A percentile compares a stretch with the other conserved stretches of the same genome.
Conservation (phyloP, 1,140 invertebrate genomes). For the Diploscapter pachys region DNA sequence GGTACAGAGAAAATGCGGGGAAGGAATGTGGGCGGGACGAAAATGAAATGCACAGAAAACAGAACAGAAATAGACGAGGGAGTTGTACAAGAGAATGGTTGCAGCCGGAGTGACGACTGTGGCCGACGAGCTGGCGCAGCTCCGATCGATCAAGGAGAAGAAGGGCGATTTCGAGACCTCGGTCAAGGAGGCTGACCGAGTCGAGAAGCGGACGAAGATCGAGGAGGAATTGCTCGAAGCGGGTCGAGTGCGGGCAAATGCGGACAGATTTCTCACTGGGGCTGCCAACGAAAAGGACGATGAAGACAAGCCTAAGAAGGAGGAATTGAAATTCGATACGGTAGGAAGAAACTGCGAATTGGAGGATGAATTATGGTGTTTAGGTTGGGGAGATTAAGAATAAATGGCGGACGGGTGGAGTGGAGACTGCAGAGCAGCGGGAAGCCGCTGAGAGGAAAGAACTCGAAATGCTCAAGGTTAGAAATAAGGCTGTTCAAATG, state of each 20-base stretch:
- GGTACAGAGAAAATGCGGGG: too few relatives aligned
- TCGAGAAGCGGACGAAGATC: conserved; percentile 39
- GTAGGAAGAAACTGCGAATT: conserved; percentile 7
- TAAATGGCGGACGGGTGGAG: conserved; percentile 58
- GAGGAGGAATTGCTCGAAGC: conserved; percentile 35
- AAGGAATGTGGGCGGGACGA: too few relatives aligned
- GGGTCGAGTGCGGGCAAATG: conserved; percentile 43
- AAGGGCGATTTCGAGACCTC: conserved; percentile 53
- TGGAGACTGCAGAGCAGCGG: conserved; percentile 49
- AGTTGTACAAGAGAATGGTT: conserved; percentile 20
- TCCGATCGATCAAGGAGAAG: conserved; percentile 48
- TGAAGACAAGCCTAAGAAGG: conserved; percentile 39
- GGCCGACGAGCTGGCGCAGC: conserved; percentile 47
- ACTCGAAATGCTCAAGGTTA: conserved; percentile 51
- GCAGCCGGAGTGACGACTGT: conserved; percentile 41
- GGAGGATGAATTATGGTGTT: background rate
- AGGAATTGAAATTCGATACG: conserved; percentile 37
- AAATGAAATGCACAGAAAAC: too few relatives aligned
- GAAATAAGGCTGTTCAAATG: background rate
- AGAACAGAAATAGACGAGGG: background rate
- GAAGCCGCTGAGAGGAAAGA: conserved; percentile 48
- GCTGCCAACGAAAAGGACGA: conserved; percentile 43
- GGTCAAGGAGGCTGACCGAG: conserved; percentile 41
- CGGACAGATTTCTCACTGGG: conserved; percentile 40
- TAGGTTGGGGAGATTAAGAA: conserved; percentile 56